Evolutionary conservation across 2,113 vertebrate genomes (phyloP), one percentile per base, ranked within the genome.

Genomic region (Tachysurus vachellii): DNA sequence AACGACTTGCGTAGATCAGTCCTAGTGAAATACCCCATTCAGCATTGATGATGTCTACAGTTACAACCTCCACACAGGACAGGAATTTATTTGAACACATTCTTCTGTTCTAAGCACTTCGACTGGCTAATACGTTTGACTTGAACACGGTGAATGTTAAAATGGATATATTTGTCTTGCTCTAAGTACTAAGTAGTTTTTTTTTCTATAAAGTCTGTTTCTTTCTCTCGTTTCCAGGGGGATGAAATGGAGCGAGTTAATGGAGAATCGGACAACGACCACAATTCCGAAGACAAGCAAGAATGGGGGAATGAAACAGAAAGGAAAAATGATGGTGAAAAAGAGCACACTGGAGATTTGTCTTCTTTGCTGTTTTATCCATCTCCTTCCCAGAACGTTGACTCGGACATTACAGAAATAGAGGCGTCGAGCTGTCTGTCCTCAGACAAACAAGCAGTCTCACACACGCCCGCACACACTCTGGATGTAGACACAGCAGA

Each of bases 161-260:
- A 13, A 50, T 82, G 19, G 13, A 17, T 42, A n/a, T n/a, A 54
- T 50, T 85, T 85, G 13, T 77, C 23, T 47, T 1, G 1, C 19
- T 68, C 28, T 44, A 13, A 77, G 36, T 44, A 76, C 42, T 4
- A 11, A 19, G 16, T 16, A n/a, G 53, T 1, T 14, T 50, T 21
- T 53, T 21, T 75, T 12, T 17, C 16, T 53, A n/a, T 14, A 13
- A 59, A n/a, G 7, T 66, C 70, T 75, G 36, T 82, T 26, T 84
- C 7, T 53, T 4, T 16, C 1, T 77, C 12, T 85, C 47, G 42
- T 88, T 85, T 81, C 31, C 23, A 98, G 98, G 94, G 91, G 88
- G 96, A 97, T 64, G 94, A 95, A 92, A 96, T 96, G 91, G 89
- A 95, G 87, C 95, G 93, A 85, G 77, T 98, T 92, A 99, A 98